Conservation (phyloP, 2,113 vertebrate genomes). For the Serinus canaria region DNA sequence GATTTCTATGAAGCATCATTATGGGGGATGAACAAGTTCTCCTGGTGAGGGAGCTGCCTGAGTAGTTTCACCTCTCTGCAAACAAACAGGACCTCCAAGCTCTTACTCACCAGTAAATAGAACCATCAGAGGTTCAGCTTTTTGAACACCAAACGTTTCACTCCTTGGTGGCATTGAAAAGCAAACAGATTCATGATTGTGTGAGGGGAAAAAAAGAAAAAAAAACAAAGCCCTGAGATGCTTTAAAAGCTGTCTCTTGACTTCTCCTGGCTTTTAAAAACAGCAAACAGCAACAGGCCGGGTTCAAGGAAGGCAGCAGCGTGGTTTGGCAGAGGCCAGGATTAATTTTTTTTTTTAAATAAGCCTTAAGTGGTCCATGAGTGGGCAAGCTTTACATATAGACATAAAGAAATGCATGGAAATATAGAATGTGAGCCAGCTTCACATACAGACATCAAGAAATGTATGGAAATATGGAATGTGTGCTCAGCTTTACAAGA, state of each 20-base stretch:
- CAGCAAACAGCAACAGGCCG: neutral
- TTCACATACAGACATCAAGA: too few relatives aligned
- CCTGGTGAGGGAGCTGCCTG: neutral
- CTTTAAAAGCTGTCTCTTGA: slow-evolving; percentile 42
- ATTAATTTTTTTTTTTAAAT: neutral
- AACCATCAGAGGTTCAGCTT: neutral
- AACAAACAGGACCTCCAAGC: neutral
- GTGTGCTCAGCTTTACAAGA: too few relatives aligned
- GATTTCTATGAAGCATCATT: slow-evolving; percentile 33
- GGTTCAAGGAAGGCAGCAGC: slow-evolving; percentile 37
- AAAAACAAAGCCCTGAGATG: neutral
- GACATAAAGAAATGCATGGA: neutral
- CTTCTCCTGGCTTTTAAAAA: neutral
- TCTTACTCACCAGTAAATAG: neutral
- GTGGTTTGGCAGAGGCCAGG: neutral
- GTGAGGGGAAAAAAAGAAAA: neutral
- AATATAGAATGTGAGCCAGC: neutral
- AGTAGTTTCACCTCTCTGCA: slow-evolving; percentile 33
- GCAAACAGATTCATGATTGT: neutral
- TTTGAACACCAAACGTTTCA: neutral
- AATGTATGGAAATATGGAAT: neutral
- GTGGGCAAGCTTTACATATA: fast-evolving
- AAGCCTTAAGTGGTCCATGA: neutral
- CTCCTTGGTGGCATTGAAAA: neutral
- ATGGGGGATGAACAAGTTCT: slow-evolving; percentile 1